Base-by-base conservation (phyloP, 2,888 invertebrate genomes). In the Mythimna impura region DNA sequence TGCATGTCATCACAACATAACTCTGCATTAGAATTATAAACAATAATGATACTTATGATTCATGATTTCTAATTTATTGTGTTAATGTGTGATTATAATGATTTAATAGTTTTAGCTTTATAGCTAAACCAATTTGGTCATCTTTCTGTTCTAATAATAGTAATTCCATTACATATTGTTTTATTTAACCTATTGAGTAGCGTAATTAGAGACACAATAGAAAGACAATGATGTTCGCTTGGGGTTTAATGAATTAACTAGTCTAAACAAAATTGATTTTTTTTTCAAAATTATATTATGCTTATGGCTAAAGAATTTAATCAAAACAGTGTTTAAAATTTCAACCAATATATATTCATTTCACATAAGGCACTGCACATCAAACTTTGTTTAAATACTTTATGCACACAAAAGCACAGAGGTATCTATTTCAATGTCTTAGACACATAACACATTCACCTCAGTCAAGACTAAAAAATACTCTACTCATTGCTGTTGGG, bases 1-100 rank as follows among this genome's bases (percentile, higher is more conserved):
- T 79, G 79, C 76, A 66, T 76, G 71, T 79, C 80, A 79, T 79
- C 52, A 30, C 30, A 30, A 50, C 20, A 10, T 47, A 3, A 5
- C 22, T 58, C n/a, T n/a, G 9, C 17, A 17, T 4, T 8, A 47
- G 17, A 17, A 17, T 47, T 47, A 47, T 47, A 1, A 20, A 47
- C 17, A 47, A 47, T 47, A 47, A 43, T 43, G 3, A 43, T 43
- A 43, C 43, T 3, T 74, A 25, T 43, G 1, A 25, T 63, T n/a
- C 47, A 17, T 47, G 20, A n/a, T 30, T 63, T 17, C 14, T 25
- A 25, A 25, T 25, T 14, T 43, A 60, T 30, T 1, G 3, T 30
- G 30, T 30, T 73, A 14, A 30, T 43, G 9, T 17, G 34, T 30
- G 34, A 20, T 34, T 8, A 47, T 30, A 30, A 25, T 43, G 17